Conservation (phyloP, 2,113 vertebrate species). For the Serranochromis macrocephalus region DNA sequence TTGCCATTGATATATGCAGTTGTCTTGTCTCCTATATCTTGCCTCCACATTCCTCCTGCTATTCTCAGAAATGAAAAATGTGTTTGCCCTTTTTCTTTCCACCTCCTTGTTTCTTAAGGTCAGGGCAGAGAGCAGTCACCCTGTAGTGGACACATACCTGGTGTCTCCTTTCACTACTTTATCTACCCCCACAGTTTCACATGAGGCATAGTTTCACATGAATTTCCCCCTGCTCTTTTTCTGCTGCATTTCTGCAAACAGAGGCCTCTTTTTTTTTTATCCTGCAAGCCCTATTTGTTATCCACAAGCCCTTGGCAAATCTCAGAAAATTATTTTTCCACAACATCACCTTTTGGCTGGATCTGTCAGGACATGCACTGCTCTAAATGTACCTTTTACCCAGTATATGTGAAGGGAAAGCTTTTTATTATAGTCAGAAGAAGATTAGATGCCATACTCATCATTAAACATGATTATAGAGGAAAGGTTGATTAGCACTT, state of each 20-base stretch:
- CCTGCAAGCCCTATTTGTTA: background rate
- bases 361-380: background rate
- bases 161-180: background rate
- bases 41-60: background rate
- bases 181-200: background rate
- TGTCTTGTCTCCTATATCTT: background rate
- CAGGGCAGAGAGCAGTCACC: rapidly evolving
- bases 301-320: background rate
- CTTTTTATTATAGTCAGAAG: background rate
- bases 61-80: background rate
- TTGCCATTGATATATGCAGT: background rate
- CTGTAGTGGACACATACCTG: background rate
- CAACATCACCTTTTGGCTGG: background rate
- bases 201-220: background rate
- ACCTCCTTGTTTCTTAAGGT: background rate
- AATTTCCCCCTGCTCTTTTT: background rate
- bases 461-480: background rate
- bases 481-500: background rate
- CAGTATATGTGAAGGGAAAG: background rate
- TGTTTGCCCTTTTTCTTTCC: background rate
- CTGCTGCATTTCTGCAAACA: background rate
- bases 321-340: background rate
- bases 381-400: background rate
- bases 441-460: background rate
- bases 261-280: background rate